Evolutionary conservation across 2,888 invertebrate genomes (phyloP).

Genomic region (Alviniconcha strummeri): DNA sequence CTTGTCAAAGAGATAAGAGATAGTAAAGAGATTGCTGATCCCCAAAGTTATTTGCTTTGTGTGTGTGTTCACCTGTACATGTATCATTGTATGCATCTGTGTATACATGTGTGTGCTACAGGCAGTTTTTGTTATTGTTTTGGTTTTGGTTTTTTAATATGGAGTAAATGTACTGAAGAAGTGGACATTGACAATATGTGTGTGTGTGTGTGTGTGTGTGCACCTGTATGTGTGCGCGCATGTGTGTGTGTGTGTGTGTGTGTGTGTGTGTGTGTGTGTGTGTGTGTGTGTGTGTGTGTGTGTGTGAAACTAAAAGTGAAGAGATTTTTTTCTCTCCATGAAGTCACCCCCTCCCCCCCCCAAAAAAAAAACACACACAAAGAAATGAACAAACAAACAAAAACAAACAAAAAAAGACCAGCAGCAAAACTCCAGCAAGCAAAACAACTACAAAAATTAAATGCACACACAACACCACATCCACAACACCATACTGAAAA

Average conservation of each 20-base stretch:
- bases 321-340: background rate
- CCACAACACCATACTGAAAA: no score
- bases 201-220: slow-evolving; percentile 11
- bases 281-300: slow-evolving; percentile 12
- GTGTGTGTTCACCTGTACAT: background rate
- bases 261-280: slow-evolving; percentile 15
- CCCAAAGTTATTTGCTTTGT: background rate
- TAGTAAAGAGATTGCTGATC: no score
- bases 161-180: background rate
- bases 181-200: background rate
- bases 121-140: background rate
- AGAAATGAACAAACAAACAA: no score
- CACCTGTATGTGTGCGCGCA: background rate
- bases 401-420: no score
- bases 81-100: background rate
- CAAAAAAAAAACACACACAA: no score
- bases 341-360: no score
- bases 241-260: slow-evolving; percentile 6
- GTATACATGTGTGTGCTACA: background rate
- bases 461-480: no score
- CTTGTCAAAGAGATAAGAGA: no score
- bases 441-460: no score
- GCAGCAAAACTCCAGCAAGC: no score
- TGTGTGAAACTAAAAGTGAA: background rate
- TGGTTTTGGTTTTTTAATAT: background rate